Evolutionary conservation across 2,113 vertebrate genomes (phyloP), one percentile per base, ranked within the genome.

Genomic region (Neofelis nebulosa): DNA sequence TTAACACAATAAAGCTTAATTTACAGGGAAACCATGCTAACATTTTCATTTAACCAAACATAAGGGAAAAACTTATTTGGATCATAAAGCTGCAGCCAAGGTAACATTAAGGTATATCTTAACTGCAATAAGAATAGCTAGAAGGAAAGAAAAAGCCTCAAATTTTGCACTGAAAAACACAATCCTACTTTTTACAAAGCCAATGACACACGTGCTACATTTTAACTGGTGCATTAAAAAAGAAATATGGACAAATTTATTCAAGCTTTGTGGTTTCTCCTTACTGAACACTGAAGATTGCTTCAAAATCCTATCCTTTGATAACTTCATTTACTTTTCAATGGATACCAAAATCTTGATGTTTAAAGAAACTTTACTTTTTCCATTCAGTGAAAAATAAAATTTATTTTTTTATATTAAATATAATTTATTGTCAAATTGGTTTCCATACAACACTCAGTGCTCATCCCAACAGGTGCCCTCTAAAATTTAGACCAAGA

Each of bases 151-250:
- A 76, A 86, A 69, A 45, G 1, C 5, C 50, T 63, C 29, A 63
- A 23, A 76, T 82, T 86, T 45, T 87, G 0, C n/a, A 82, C 1
- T 81, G 88, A 80, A 25, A 89, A 82, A 95, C 29, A 82, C 61
- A 81, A 63, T 63, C 16, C 3, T 85, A 65, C 45, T 83, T 83
- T 85, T 48, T 7, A 45, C 36, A 89, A 84, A 71, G 33, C 16
- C 27, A 66, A 5, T 61, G 65, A 86, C 36, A 87, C 13, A 81
- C 5, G 7, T 57, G 29, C 27, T 82, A 83, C 38, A 94, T 78
- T 97, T 94, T 83, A 84, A 89, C n/a, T 19, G 33, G 63, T 65
- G 31, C 50, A 83, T 71, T 96, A 48, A 92, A 94, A 66, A 29
- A 94, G 41, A 84, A 73, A 38, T 63, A 41, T 5, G 8, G 19